These are phyloP conservation scores for Serilophus lunatus DNA, from an alignment of 2,113 vertebrate species.

Conservation along the genomic window DNA sequence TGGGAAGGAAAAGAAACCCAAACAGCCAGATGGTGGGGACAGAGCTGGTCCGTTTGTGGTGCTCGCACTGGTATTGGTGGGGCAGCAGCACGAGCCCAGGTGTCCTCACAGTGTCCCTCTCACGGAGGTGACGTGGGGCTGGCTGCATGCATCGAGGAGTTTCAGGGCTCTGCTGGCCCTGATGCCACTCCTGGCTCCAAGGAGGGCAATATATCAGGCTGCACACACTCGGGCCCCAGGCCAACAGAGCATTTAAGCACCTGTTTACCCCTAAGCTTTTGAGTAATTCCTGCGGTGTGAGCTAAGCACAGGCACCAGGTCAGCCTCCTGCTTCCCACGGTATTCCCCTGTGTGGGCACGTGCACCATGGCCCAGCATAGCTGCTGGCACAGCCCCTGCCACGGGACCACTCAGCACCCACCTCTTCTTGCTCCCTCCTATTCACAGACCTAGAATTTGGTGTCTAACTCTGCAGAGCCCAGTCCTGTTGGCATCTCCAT, in stretches of 20 bases:
- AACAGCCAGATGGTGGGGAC: too few species aligned
- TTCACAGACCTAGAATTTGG: neutral
- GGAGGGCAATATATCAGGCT: neutral
- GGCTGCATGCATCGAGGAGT: rapidly evolving
- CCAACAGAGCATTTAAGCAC: neutral
- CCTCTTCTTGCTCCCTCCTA: neutral
- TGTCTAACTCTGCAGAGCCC: neutral
- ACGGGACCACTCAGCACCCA: rapidly evolving
- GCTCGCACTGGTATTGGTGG: rapidly evolving
- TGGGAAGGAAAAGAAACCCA: neutral
- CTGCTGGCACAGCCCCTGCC: rapidly evolving
- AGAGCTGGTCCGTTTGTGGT: neutral
- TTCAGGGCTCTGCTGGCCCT: neutral
- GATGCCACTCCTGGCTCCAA: rapidly evolving
- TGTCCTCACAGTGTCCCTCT: neutral
- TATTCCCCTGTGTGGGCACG: neutral
- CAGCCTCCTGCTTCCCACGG: neutral
- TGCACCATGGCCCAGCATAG: rapidly evolving
- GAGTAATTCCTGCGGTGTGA: neutral
- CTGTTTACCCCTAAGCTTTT: neutral
- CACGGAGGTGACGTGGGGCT: neutral
- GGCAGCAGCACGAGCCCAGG: neutral
- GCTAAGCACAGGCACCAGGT: neutral
- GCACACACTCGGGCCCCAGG: rapidly evolving
- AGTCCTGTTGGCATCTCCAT: neutral